phyloP scores from a whole-genome alignment of 2,113 vertebrate genomes.

The Anhinga rufa region DNA sequence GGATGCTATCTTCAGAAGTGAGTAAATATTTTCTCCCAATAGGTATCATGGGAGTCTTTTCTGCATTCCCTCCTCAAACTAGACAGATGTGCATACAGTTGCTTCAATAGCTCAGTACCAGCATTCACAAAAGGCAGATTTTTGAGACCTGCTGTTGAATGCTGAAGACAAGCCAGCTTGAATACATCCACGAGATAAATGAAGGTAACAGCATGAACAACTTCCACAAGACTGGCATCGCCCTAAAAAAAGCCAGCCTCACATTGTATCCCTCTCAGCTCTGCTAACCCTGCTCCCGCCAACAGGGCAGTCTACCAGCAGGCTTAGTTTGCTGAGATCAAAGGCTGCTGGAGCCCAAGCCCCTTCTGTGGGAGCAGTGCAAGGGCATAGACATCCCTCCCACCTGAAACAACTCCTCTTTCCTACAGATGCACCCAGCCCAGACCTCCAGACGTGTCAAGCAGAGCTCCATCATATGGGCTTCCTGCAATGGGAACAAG shows the following conservation, averaged over 20 bases:
- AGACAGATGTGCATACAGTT: slow-evolving; percentile 13
- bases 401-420: background rate
- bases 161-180: background rate
- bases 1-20: background rate
- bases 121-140: background rate
- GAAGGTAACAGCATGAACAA: background rate
- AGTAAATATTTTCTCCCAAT: background rate
- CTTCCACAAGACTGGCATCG: background rate
- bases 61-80: background rate
- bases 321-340: background rate
- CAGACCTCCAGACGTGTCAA: background rate
- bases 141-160: background rate
- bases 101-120: background rate
- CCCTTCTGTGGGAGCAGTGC: background rate
- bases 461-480: background rate
- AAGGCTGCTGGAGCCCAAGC: background rate
- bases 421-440: background rate
- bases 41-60: background rate
- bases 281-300: background rate
- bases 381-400: background rate
- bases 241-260: background rate
- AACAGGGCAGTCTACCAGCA: background rate
- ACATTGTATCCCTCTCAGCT: background rate
- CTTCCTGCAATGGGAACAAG: background rate
- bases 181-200: background rate